phyloP scores from a whole-genome alignment of 2,113 vertebrate species.

The Phalacrocorax carbo region DNA sequence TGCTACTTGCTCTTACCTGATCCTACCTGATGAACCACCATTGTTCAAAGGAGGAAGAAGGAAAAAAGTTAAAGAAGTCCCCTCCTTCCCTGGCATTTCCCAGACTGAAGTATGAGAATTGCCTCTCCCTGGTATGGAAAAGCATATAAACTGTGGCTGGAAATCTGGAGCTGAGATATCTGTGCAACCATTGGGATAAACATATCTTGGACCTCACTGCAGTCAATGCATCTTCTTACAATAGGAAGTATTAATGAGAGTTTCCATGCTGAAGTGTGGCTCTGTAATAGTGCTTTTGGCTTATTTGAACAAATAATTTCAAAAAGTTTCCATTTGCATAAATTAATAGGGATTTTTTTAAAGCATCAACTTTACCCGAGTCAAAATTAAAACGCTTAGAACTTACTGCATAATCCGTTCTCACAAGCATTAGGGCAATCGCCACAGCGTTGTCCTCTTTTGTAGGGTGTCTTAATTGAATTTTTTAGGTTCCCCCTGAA shows the following conservation, averaged over 20 bases:
- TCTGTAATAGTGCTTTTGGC: background rate
- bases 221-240: background rate
- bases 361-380: background rate
- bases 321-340: background rate
- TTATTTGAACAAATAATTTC: background rate
- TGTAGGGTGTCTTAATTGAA: constrained; percentile 59
- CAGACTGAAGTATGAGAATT: background rate
- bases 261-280: background rate
- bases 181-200: background rate
- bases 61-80: fast-evolving
- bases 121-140: background rate
- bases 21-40: background rate
- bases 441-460: constrained; percentile 57
- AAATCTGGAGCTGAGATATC: background rate
- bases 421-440: constrained; percentile 69
- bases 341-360: background rate
- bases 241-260: background rate
- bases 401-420: constrained; percentile 74
- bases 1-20: background rate
- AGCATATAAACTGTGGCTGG: background rate
- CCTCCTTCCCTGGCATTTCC: background rate
- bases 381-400: background rate
- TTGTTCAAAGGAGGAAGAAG: background rate
- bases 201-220: background rate
- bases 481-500: constrained; percentile 63